Percentiles rank a stretch among this genome's conserved stretches.
phyloP scores from a whole-genome alignment of 2,797 vertebrate species.

The Platyrinchus mystaceus region DNA sequence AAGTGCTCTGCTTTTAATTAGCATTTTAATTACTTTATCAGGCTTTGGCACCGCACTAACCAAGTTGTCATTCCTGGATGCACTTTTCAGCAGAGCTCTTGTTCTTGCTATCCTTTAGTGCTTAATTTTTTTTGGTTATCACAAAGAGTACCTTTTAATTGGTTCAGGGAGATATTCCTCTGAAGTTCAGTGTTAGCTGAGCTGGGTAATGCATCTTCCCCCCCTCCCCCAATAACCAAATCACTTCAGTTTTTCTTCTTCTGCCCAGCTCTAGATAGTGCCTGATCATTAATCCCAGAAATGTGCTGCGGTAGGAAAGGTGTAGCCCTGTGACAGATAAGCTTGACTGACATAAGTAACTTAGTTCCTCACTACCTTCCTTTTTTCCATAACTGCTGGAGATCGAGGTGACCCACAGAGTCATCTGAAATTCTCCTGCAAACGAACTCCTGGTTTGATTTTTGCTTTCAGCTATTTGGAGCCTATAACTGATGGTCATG shows the following conservation, averaged over 20 bases:
- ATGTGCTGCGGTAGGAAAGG: background rate
- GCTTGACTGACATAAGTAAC: constrained; percentile 31
- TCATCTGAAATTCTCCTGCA: background rate
- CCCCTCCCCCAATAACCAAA: background rate
- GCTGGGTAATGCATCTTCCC: background rate
- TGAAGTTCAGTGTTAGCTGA: background rate
- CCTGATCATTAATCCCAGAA: constrained; percentile 11
- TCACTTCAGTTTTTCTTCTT: background rate
- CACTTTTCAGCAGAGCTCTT: background rate
- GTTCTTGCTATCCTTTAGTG: background rate
- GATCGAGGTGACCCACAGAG: background rate
- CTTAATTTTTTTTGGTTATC: background rate
- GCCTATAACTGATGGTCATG: background rate
- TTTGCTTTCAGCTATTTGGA: background rate
- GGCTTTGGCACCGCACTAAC: background rate
- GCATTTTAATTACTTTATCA: constrained; percentile 5
- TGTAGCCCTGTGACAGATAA: background rate
- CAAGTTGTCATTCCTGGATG: background rate
- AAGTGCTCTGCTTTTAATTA: constrained; percentile 34
- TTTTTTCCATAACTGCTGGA: constrained; percentile 3
- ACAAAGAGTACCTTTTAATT: background rate
- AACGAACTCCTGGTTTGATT: background rate
- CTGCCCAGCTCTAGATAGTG: background rate
- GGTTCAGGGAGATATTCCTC: background rate
- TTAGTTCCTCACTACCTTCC: background rate